Evolutionary conservation across 2,888 invertebrate species (phyloP), one percentile per base, ranked within the genome.

Genomic region (Limnephilus lunatus): DNA sequence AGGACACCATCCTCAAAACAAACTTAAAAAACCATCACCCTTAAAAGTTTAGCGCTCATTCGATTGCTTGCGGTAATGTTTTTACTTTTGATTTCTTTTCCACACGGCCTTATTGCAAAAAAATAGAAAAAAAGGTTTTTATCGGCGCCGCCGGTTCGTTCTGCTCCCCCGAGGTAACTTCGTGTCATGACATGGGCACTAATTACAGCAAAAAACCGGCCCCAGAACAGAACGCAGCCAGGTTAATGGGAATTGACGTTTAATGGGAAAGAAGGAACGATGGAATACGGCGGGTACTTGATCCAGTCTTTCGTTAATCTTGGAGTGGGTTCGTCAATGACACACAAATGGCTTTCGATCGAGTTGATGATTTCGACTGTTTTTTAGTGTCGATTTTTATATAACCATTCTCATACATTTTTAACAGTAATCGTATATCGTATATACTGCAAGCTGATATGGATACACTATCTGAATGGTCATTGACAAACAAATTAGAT

Each of bases 171-270:
- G 87, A 91, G n/a, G 91, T 91, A 83, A 91, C 81, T 39, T 85
- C 82, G 86, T 90, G 92, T 92, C 90, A 81, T 44, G 88, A 90
- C 92, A 92, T 48, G 85, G 81, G 82, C 68, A 90, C 92, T 92
- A 92, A 92, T 92, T 92, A 92, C 85, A 85, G 92, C 92, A 92
- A 92, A 92, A 68, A 92, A 92, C 90, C 68, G 85, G 80, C n/a
- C 35, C 83, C 12, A 3, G 12, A 83, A 32, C 83, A 83, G 83
- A 32, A 39, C 25, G 68, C 19, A 31, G 44, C 44, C 53, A 39
- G 39, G 81, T 68, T 68, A 68, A n/a, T 68, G 68, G 68, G 68
- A 25, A 68, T 68, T 68, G 68, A 83, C 83, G 31, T 31, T 31
- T 83, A 35, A 31, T 83, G 32, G 25, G 15, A 83, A 83, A 82